Conservation (phyloP, 2,113 vertebrate genomes). For the Spea bombifrons region DNA sequence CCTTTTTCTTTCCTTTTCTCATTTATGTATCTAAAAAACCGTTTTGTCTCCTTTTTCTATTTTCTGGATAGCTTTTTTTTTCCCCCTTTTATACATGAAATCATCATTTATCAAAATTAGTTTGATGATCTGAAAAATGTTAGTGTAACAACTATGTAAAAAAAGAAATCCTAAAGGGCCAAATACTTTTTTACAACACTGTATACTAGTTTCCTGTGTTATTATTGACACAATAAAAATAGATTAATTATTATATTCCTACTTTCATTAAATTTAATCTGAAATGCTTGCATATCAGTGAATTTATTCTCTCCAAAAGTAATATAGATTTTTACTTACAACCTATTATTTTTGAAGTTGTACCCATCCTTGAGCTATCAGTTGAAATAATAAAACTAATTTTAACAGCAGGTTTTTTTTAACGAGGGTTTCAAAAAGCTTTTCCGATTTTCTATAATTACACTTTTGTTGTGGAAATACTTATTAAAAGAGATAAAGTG, state of each 20-base stretch:
- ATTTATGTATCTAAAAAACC: too few relatives aligned
- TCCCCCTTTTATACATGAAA: too few relatives aligned
- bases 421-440: conserved; percentile 33
- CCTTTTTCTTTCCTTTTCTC: too few relatives aligned
- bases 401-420: conserved; percentile 31
- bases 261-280: not conserved
- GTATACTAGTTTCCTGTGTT: too few relatives aligned
- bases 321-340: conserved; percentile 22
- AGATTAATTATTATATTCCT: not conserved
- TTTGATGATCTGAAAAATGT: too few relatives aligned
- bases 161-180: too few relatives aligned
- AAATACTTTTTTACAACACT: too few relatives aligned
- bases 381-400: conserved; percentile 35
- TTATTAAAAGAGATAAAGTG: not conserved
- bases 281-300: not conserved
- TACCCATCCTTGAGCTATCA: conserved; percentile 17
- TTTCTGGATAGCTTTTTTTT: too few relatives aligned
- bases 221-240: too few relatives aligned
- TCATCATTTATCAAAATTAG: too few relatives aligned
- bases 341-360: conserved; percentile 14
- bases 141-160: too few relatives aligned
- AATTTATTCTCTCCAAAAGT: not conserved
- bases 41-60: too few relatives aligned
- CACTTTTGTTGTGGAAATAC: not conserved
- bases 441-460: conserved; percentile 30